Base-by-base conservation (phyloP, 2,113 vertebrate species). In the Gracilinanus agilis region DNA sequence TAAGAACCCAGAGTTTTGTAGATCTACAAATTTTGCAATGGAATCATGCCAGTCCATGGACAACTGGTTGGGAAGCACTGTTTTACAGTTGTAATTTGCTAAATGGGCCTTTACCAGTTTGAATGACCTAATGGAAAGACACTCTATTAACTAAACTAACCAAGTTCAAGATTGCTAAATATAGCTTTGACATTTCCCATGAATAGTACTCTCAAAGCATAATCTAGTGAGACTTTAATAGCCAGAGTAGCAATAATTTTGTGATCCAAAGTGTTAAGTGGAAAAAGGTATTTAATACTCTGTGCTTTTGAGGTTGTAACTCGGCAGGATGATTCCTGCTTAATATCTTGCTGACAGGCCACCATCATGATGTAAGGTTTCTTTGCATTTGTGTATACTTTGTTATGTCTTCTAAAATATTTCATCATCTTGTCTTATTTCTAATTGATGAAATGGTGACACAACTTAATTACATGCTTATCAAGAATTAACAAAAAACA, bases 141-240 rank as follows among this genome's bases (percentile, higher is more conserved):
- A 96, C 93, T 92, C 58, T 92, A 13, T 93, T 53, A 93, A 96
- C 58, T 91, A 97, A 96, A 94, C 95, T 90, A 21, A 55, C 54
- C 58, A 96, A 61, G 29, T n/a, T 94, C 92, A 94, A 95, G 94
- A 91, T 93, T 92, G 58, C 29, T 55, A 93, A 95, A 91, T 11
- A 54, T 10, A 88, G 90, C 93, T 95, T 88, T 88, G 91, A 93
- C 92, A 53, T 95, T 94, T 54, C 93, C 89, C 95, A 88, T 95
- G 95, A 96, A 96, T 93, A 94, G 92, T 96, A 95, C 91, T 94
- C 94, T 95, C 90, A 92, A 97, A 96, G 95, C 49, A 93, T 93
- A 95, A 97, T 96, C 95, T 96, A 91, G 96, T 96, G 92, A 92
- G 95, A 10, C 93, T 97, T 98, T 97, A 97, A 97, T 97, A 96